phyloP scores from a whole-genome alignment of 1,140 invertebrate species.

The Ladona fulva region DNA sequence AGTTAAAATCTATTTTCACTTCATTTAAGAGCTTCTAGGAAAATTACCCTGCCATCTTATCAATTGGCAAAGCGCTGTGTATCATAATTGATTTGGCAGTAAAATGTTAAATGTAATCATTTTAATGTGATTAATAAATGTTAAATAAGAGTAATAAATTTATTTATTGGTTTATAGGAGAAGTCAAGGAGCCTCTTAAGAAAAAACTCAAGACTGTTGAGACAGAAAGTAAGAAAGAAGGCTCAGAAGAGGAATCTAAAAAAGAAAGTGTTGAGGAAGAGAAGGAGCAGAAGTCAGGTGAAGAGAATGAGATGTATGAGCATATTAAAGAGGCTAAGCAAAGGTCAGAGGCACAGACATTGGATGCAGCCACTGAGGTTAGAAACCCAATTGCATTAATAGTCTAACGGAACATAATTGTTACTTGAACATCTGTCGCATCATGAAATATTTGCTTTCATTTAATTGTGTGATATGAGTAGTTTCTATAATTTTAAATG shows the following conservation, averaged over 20 bases:
- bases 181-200: conserved; percentile 46
- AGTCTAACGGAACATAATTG: too few species aligned
- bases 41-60: too few species aligned
- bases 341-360: conserved; percentile 41
- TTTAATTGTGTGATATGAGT: too few species aligned
- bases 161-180: conserved; percentile 32
- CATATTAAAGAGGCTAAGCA: conserved; percentile 74
- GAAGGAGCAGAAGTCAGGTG: conserved; percentile 32
- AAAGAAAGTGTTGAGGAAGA: conserved; percentile 41
- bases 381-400: neutral
- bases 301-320: conserved; percentile 64
- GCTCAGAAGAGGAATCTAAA: conserved; percentile 33
- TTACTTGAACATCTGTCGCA: too few species aligned
- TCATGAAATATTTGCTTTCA: too few species aligned
- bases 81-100: too few species aligned
- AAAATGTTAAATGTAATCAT: too few species aligned
- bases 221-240: conserved; percentile 31
- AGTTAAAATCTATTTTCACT: too few species aligned
- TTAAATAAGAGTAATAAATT: neutral
- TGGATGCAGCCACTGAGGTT: conserved; percentile 47
- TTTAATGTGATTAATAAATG: too few species aligned
- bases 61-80: too few species aligned
- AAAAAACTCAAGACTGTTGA: conserved; percentile 53
- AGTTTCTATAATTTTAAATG: too few species aligned
- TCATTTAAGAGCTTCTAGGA: too few species aligned